Conservation (phyloP, 1,140 invertebrate species). For the Metaphire vulgaris region DNA sequence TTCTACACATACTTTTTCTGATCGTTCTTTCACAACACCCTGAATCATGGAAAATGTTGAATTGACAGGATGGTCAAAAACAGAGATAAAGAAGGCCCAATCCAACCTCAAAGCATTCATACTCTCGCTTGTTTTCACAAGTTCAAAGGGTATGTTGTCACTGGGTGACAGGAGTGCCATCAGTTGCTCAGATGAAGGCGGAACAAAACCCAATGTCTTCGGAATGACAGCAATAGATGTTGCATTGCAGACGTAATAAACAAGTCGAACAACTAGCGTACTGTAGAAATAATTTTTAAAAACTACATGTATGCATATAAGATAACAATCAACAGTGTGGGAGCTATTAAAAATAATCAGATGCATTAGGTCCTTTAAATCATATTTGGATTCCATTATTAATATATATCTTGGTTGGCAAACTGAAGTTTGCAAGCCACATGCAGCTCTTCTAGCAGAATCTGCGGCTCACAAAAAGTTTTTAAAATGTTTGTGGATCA, state of each 20-base stretch:
- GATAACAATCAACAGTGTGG: too few species aligned
- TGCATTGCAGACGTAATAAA: neutral
- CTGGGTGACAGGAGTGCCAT: neutral
- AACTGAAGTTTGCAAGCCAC: too few species aligned
- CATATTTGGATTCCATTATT: too few species aligned
- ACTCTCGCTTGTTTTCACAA: neutral
- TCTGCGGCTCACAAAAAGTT: too few species aligned
- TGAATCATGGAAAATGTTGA: neutral
- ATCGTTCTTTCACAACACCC: neutral
- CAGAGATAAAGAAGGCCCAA: neutral
- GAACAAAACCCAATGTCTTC: neutral
- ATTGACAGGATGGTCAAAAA: neutral
- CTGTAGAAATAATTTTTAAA: too few species aligned
- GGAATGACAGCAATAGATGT: neutral
- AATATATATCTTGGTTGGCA: too few species aligned
- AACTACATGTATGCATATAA: too few species aligned
- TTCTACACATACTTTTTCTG: neutral
- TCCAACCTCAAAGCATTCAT: neutral
- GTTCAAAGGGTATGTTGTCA: neutral
- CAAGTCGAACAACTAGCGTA: neutral
- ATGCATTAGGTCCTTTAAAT: too few species aligned
- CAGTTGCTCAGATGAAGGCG: neutral
- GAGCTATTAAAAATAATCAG: too few species aligned
- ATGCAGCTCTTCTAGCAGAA: too few species aligned
- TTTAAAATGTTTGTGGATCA: too few species aligned